Evolutionary conservation across 2,113 vertebrate genomes (phyloP).

Genomic region (Xiphophorus couchianus): DNA sequence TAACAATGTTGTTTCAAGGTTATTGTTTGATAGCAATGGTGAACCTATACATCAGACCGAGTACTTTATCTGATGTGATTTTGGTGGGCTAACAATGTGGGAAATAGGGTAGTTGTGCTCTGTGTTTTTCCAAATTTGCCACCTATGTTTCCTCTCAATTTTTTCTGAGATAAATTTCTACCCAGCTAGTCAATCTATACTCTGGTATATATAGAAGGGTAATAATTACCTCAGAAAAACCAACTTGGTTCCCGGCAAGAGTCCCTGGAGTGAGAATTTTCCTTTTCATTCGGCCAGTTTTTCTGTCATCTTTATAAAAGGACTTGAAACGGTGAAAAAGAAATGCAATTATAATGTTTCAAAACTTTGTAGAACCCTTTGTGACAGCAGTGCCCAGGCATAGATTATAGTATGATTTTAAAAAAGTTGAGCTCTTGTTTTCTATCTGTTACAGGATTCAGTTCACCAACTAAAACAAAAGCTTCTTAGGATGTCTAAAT

Average conservation of each 20-base stretch:
- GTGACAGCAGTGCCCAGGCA: too few species aligned
- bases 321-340: too few species aligned
- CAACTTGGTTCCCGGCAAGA: neutral
- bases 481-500: conserved; percentile 21
- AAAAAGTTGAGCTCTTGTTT: too few species aligned
- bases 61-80: neutral
- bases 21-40: neutral
- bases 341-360: too few species aligned
- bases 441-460: conserved; percentile 39
- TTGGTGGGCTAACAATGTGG: neutral
- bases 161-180: neutral
- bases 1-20: neutral
- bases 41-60: neutral
- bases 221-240: neutral
- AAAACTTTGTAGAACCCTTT: too few species aligned
- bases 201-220: neutral
- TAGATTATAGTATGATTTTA: too few species aligned
- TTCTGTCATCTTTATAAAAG: too few species aligned
- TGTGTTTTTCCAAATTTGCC: neutral
- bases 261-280: neutral
- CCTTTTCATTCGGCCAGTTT: too few species aligned
- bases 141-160: neutral
- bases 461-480: conserved; percentile 30
- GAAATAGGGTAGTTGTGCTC: neutral
- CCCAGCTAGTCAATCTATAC: neutral